A percentile compares a stretch with the other conserved stretches of the same genome.
Conservation (phyloP, 1,140 invertebrate genomes). For the Macrobrachium nipponense region DNA sequence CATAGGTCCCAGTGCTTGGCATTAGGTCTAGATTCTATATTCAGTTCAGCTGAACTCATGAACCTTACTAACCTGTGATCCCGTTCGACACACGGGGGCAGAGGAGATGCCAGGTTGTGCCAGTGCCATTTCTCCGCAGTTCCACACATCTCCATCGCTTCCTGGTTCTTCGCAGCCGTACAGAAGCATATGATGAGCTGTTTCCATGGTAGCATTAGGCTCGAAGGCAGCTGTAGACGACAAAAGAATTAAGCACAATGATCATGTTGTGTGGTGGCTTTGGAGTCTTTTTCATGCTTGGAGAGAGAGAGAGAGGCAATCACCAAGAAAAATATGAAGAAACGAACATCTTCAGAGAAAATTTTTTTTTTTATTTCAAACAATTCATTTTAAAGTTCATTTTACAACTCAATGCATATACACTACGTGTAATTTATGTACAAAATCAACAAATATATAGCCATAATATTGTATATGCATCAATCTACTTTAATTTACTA, state of each 20-base stretch:
- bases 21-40: no score
- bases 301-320: not conserved
- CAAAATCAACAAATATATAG: no score
- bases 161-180: conserved; percentile 93
- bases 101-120: conserved; percentile 68
- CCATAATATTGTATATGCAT: no score
- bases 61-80: conserved; percentile 77
- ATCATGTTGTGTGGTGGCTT: not conserved
- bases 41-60: no score
- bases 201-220: conserved; percentile 90
- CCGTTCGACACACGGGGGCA: conserved; percentile 78
- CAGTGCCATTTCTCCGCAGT: conserved; percentile 92
- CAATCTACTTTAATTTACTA: no score
- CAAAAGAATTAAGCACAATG: not conserved
- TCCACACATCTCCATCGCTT: conserved; percentile 77
- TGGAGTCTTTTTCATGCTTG: not conserved
- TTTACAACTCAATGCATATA: no score
- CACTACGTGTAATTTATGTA: no score
- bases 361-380: no score
- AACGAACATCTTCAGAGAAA: no score
- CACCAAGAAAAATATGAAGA: not conserved
- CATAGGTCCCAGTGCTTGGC: no score
- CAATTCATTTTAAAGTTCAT: no score
- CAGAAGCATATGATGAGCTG: conserved; percentile 95
- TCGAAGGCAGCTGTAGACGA: conserved; percentile 83